Evolutionary conservation across 1,140 invertebrate genomes (phyloP), one percentile per base, ranked within the genome.

Genomic region (Mycetomoellerius zeteki): DNA sequence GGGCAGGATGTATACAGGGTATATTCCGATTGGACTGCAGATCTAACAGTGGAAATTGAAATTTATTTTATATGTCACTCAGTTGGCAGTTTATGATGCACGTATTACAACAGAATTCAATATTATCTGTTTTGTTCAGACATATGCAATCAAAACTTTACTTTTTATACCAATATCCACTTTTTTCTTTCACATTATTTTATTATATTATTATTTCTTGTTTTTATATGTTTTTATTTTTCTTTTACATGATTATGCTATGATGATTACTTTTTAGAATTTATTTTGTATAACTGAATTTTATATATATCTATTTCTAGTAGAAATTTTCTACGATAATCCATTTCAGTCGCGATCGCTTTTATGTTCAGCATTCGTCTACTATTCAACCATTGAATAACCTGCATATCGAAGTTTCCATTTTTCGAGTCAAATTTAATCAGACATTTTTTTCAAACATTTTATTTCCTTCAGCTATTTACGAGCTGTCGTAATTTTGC

Each of bases 401-500:
- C 33, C 21, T 1, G 14, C 8, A 67, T 80, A 47, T 43, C 54
- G n/a, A 73, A 52, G 2, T 14, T 72, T 72, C 21, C 3, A 37
- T 73, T 73, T 73, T 16, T 10, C 43, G 24, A 71, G 30, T 12
- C 27, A 71, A 37, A 69, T 81, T 71, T 81, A 67, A 24, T 0
- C 16, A 19, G 27, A 69, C 33, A 8, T 6, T 24, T 67, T 52
- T 65, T 67, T 71, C 75, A 24, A 69, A 52, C 27, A 14, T 47
- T 47, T 72, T 16, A 30, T 56, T 82, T 16, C 19, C 21, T 21
- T n/a, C 24, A 19, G 50, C 6, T 84, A 47, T 62, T 84, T 62
- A 75, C 43, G 37, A 75, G 37, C 52, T 37, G 67, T 84, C 37
- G 52, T 73, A 82, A 82, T 60, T 82, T 52, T 72, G 65, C 19